phyloP scores from a whole-genome alignment of 2,888 invertebrate species.

The Conistra vaccinii region DNA sequence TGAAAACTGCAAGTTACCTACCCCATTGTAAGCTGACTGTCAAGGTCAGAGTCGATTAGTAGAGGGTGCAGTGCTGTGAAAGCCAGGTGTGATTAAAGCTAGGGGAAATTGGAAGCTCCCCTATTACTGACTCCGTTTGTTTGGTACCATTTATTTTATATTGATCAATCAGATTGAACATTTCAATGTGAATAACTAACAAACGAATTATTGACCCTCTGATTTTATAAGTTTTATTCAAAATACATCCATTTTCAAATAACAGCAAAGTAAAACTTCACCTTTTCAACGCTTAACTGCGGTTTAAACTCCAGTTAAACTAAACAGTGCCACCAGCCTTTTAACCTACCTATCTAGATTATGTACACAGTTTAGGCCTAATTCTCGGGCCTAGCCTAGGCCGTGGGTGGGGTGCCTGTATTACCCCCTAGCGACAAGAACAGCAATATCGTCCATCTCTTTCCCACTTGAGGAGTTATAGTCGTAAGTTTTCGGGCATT shows the following conservation, averaged over 20 bases:
- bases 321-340: constrained; percentile 31
- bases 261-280: neutral
- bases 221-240: neutral
- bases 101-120: constrained; percentile 23
- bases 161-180: neutral
- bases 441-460: constrained; percentile 22
- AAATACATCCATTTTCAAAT: neutral
- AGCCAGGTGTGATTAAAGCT: constrained; percentile 38
- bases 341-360: constrained; percentile 45
- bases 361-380: constrained; percentile 44
- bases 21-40: constrained; percentile 8
- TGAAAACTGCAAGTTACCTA: constrained; percentile 17
- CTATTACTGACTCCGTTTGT: neutral
- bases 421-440: constrained; percentile 39
- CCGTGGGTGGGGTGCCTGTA: constrained; percentile 63
- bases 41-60: constrained; percentile 26
- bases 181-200: neutral
- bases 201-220: neutral
- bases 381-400: constrained; percentile 58
- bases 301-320: constrained; percentile 32
- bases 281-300: neutral
- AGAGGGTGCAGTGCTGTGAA: constrained; percentile 16
- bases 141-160: constrained; percentile 1
- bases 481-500: constrained; percentile 39
- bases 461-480: constrained; percentile 30